Conservation (phyloP, 2,888 invertebrate genomes). For the Morpho helenor region DNA sequence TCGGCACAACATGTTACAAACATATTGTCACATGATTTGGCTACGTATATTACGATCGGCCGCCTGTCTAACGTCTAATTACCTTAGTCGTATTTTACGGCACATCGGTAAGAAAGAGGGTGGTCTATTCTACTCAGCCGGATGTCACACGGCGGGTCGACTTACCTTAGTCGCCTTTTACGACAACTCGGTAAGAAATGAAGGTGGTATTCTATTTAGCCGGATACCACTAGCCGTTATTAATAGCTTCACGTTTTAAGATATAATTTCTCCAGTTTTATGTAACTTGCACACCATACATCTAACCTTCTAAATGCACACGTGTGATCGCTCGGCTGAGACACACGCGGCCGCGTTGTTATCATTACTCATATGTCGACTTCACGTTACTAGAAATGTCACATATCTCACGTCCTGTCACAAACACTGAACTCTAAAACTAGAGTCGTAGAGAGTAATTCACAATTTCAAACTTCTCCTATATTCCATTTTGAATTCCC, state of each 20-base stretch:
- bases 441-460: conserved; percentile 38
- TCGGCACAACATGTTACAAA: no score
- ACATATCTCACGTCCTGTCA: conserved; percentile 39
- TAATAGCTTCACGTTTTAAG: background rate
- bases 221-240: no score
- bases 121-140: no score
- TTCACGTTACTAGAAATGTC: conserved; percentile 56
- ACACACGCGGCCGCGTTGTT: conserved; percentile 66
- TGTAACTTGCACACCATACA: conserved; percentile 61
- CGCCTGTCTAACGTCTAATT: no score
- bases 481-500: conserved; percentile 41
- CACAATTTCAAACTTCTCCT: conserved; percentile 27
- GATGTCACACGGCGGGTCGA: no score
- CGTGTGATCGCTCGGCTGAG: conserved; percentile 61
- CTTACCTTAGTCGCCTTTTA: no score
- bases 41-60: no score
- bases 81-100: no score
- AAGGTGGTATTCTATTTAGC: no score
- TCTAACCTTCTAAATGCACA: conserved; percentile 49
- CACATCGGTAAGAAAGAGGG: no score
- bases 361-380: conserved; percentile 77
- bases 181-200: no score
- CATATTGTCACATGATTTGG: no score
- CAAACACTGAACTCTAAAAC: conserved; percentile 52
- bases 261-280: conserved; percentile 36